Percentiles rank a stretch among this genome's conserved stretches.
Evolutionary conservation across 2,113 vertebrate genomes (phyloP).

Genomic region (Phalacrocorax carbo): DNA sequence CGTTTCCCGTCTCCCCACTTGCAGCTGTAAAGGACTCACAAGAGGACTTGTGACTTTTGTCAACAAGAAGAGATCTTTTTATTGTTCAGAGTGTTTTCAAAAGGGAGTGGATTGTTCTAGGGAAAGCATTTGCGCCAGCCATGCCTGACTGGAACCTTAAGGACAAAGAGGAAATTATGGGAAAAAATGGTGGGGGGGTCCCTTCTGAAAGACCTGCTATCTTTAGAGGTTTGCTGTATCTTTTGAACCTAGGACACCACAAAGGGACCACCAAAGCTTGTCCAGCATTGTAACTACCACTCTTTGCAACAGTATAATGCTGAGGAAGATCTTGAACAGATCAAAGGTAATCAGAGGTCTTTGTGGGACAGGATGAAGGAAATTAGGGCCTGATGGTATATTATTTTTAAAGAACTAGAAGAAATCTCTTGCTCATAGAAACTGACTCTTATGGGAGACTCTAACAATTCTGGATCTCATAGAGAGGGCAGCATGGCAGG

Average conservation of each 20-base stretch:
- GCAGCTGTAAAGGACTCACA: not conserved
- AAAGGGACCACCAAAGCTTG: not conserved
- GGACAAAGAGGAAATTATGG: not conserved
- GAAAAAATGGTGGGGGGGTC: not conserved
- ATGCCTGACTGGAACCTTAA: not conserved
- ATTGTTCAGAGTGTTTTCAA: not conserved
- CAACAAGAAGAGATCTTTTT: not conserved
- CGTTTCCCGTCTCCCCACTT: not conserved
- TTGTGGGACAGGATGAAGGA: not conserved
- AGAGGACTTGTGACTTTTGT: not conserved
- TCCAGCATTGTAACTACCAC: not conserved
- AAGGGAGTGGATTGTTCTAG: not conserved
- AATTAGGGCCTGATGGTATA: not conserved
- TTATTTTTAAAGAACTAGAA: not conserved
- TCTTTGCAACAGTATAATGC: not conserved
- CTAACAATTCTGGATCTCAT: not conserved
- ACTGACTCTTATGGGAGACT: not conserved
- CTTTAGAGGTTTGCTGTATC: not conserved
- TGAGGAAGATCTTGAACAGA: not conserved
- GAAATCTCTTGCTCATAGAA: not conserved
- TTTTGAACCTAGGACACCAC: not conserved
- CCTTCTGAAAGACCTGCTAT: not conserved
- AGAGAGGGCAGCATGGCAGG: not conserved
- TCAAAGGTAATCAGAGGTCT: not conserved
- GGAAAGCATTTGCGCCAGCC: not conserved